Conservation (phyloP, 2,888 invertebrate species). For the Drosophila kokeensis region DNA sequence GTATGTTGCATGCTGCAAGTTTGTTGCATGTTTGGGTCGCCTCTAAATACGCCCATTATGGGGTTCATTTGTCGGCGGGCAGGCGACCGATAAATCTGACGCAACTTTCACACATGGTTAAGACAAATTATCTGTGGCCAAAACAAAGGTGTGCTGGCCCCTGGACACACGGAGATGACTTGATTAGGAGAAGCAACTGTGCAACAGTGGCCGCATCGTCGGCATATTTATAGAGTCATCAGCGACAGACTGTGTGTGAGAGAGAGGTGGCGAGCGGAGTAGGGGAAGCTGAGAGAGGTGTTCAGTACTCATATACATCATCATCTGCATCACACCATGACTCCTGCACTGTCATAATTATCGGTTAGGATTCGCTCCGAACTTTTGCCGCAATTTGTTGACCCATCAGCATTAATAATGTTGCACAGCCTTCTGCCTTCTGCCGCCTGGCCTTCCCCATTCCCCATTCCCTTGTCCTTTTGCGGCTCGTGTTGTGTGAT, state of each 20-base stretch:
- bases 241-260: slow-evolving; percentile 5
- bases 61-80: slow-evolving; percentile 70
- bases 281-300: neutral
- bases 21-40: slow-evolving; percentile 43
- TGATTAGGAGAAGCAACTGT: slow-evolving; percentile 66
- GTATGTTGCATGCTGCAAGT: slow-evolving; percentile 31
- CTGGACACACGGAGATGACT: slow-evolving; percentile 62
- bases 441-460: neutral
- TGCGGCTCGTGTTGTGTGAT: slow-evolving; percentile 84
- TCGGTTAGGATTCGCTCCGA: slow-evolving; percentile 76
- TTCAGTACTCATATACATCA: slow-evolving; percentile 63
- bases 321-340: slow-evolving; percentile 73
- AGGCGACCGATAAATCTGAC: slow-evolving; percentile 65
- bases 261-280: rapidly evolving
- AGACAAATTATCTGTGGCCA: slow-evolving; percentile 71
- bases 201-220: slow-evolving; percentile 34
- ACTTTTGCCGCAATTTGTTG: slow-evolving; percentile 77
- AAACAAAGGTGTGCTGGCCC: slow-evolving; percentile 62
- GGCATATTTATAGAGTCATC: slow-evolving; percentile 63
- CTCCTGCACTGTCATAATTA: slow-evolving; percentile 84
- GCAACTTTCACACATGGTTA: slow-evolving; percentile 80
- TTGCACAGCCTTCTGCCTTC: slow-evolving; percentile 8
- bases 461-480: slow-evolving; percentile 55
- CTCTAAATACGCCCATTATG: slow-evolving; percentile 61
- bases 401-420: slow-evolving; percentile 74